Conservation (phyloP, 2,888 invertebrate species). For the Cheilosia urbana region DNA sequence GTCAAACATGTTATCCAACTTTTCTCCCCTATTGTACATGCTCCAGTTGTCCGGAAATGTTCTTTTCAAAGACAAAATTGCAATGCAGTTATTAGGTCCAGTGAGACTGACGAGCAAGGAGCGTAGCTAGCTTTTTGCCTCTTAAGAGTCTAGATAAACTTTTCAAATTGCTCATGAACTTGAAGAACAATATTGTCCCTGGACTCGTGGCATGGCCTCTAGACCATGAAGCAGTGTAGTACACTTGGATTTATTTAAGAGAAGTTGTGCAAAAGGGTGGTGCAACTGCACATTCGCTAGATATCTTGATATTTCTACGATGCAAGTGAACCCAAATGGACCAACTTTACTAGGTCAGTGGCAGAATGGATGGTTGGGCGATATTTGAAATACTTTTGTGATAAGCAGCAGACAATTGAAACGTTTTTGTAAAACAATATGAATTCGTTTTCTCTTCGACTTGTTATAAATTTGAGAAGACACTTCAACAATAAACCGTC, state of each 20-base stretch:
- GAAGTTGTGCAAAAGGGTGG: not conserved
- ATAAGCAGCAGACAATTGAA: too few species aligned
- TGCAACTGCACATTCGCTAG: not conserved
- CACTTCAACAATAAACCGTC: too few species aligned
- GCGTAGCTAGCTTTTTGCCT: not conserved
- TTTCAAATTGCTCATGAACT: not conserved
- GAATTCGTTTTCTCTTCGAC: too few species aligned
- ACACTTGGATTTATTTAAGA: not conserved
- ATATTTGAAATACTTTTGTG: too few species aligned
- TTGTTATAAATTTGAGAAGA: too few species aligned
- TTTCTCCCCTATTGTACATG: not conserved
- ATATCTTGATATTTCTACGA: constrained; percentile 5
- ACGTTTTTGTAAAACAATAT: too few species aligned
- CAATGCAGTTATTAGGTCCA: not conserved
- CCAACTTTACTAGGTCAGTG: not conserved
- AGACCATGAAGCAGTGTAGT: not conserved
- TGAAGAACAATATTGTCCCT: not conserved
- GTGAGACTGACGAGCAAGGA: not conserved
- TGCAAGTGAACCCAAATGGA: not conserved
- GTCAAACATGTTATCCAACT: not conserved
- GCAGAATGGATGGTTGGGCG: too few species aligned
- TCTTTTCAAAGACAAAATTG: not conserved
- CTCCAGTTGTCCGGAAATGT: not conserved
- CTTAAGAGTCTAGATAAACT: not conserved
- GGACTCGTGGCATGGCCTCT: not conserved